phyloP scores from a whole-genome alignment of 2,113 vertebrate genomes.

The Tringa solitaria region DNA sequence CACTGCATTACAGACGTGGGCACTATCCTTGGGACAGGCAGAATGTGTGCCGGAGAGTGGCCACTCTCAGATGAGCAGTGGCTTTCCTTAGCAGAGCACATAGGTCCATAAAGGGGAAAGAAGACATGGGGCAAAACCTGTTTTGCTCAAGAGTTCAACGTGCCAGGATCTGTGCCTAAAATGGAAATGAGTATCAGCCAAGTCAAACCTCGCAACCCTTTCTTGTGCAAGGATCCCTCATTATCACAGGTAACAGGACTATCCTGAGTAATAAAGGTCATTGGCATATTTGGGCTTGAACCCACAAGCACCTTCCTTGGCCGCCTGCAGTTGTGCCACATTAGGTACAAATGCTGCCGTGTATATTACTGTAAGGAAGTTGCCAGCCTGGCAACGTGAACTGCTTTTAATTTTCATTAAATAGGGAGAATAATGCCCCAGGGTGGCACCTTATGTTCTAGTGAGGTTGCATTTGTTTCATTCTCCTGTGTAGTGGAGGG shows the following conservation, averaged over 20 bases:
- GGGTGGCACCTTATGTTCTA: not conserved
- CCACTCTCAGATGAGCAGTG: not conserved
- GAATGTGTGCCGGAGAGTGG: rapidly evolving
- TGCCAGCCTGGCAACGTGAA: not conserved
- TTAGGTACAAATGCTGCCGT: not conserved
- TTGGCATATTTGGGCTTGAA: not conserved
- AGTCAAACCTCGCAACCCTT: not conserved
- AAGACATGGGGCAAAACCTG: not conserved
- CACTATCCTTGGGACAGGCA: not conserved
- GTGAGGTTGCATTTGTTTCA: not conserved
- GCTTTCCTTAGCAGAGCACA: not conserved
- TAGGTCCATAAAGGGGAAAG: not conserved
- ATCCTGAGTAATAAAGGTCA: not conserved
- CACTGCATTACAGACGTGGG: not conserved
- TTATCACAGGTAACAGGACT: not conserved
- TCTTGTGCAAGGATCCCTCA: not conserved
- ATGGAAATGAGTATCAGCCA: not conserved
- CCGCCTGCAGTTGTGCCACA: not conserved
- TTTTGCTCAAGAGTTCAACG: not conserved
- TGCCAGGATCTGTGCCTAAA: not conserved
- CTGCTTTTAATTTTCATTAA: not conserved
- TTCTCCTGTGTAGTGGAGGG: not conserved
- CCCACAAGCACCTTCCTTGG: not conserved
- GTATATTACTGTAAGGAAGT: not conserved
- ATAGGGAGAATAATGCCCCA: not conserved